Evolutionary conservation across 2,888 invertebrate genomes (phyloP), one percentile per base, ranked within the genome.

Genomic region (Drosophila lutescens): DNA sequence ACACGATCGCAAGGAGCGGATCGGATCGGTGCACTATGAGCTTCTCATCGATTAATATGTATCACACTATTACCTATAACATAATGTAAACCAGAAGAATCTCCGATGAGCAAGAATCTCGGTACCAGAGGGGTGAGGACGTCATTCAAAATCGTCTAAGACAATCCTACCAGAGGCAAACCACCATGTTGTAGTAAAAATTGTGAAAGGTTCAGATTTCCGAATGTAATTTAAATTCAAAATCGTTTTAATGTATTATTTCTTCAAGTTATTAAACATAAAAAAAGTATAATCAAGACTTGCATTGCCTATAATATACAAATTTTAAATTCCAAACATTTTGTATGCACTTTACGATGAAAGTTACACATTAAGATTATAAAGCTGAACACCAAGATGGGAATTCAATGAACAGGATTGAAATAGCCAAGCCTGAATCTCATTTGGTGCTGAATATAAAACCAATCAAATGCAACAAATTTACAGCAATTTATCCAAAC

Each of bases 1-100:
- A 30, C 95, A 96, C 90, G 95, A 95, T 90, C 94, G 95, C 67
- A 93, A 94, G 88, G 95, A 95, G 70, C 93, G 94, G 88, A 91
- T 95, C 77, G 96, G 96, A 51, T 94, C 95, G 49, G 95, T 95
- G 57, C 95, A 96, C 91, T 95, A 96, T 90, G 96, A 96, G 91
- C 92, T 96, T 73, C 92, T 96, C 92, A 94, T 96, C 76, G 93
- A 93, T 88, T 93, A 92, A 91, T 78, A 66, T 61, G 67, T 30
- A 40, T 20, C 23, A 17, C 34, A 62, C 12, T 56, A 57, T 40
- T 36, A 54, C 36, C 49, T 38, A 60, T 60, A 41, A 55, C 40
- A 55, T 50, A 55, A 47, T 65, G 50, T 49, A 47, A 55, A 54
- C 32, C 49, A 65, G 46, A 49, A 50, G 15, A 38, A 46, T 41